phyloP scores from a whole-genome alignment of 2,797 vertebrate genomes.

The Pangasius krempfi region DNA sequence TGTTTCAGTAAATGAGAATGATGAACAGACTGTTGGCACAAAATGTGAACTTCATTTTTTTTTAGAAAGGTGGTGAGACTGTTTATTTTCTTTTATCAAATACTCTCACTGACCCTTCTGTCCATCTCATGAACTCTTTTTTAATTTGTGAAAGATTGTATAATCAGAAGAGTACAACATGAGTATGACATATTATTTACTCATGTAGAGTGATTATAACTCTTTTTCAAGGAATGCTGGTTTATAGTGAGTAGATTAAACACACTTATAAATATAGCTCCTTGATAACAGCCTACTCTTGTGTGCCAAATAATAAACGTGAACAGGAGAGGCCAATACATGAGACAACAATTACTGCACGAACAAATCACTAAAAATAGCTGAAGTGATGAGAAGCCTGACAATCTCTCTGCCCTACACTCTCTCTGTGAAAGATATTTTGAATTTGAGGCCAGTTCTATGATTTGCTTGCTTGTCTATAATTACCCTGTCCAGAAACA shows the following conservation, averaged over 20 bases:
- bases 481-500: background rate
- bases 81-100: background rate
- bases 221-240: background rate
- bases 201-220: background rate
- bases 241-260: background rate
- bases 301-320: slow-evolving; percentile 27
- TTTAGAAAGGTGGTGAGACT: background rate
- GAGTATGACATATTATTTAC: background rate
- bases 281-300: background rate
- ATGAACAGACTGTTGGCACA: background rate
- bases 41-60: background rate
- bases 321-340: slow-evolving; percentile 7
- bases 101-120: background rate
- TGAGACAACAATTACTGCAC: slow-evolving; percentile 16
- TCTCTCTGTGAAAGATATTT: slow-evolving; percentile 47
- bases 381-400: slow-evolving; percentile 25
- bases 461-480: background rate
- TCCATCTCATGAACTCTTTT: background rate
- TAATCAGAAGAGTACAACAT: background rate
- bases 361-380: slow-evolving; percentile 42
- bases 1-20: background rate
- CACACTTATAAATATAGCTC: slow-evolving; percentile 6
- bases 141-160: background rate
- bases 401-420: slow-evolving; percentile 10
- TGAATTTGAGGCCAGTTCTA: slow-evolving; percentile 40